These are phyloP conservation scores for Sander vitreus DNA, from an alignment of 2,113 vertebrate genomes.

Conservation along the genomic window DNA sequence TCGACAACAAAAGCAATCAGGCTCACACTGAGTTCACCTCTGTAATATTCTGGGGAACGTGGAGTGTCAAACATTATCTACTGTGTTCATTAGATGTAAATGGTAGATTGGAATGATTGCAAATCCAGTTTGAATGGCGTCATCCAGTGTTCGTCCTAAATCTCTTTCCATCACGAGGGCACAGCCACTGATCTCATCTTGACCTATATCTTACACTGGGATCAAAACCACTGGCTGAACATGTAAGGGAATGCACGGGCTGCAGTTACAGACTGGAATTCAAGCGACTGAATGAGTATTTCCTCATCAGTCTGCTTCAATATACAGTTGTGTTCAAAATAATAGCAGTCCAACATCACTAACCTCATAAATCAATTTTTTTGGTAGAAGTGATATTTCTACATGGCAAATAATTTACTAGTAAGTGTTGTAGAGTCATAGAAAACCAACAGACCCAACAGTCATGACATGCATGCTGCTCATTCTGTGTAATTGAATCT, in stretches of 20 bases:
- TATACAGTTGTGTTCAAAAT: too few species aligned
- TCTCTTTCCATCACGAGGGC: slow-evolving; percentile 20
- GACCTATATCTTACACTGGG: slow-evolving; percentile 38
- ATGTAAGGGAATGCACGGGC: background rate
- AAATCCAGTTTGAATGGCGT: background rate
- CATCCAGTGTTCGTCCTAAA: slow-evolving; percentile 34
- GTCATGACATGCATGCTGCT: too few species aligned
- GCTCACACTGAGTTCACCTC: background rate
- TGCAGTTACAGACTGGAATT: background rate
- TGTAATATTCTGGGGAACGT: background rate
- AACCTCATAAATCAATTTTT: too few species aligned
- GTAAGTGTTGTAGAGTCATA: too few species aligned
- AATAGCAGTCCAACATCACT: too few species aligned
- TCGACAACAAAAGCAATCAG: background rate
- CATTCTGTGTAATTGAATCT: too few species aligned
- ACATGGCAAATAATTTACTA: too few species aligned
- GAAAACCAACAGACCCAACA: too few species aligned
- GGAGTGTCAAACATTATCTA: background rate
- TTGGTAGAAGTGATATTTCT: too few species aligned
- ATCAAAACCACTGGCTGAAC: slow-evolving; percentile 9
- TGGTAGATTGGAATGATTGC: background rate
- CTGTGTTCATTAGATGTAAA: background rate
- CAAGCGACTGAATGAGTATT: background rate
- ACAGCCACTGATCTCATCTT: slow-evolving; percentile 52
- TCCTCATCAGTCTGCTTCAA: background rate